Evolutionary conservation across 2,797 vertebrate species (phyloP).

Genomic region (Novumbra hubbsi): DNA sequence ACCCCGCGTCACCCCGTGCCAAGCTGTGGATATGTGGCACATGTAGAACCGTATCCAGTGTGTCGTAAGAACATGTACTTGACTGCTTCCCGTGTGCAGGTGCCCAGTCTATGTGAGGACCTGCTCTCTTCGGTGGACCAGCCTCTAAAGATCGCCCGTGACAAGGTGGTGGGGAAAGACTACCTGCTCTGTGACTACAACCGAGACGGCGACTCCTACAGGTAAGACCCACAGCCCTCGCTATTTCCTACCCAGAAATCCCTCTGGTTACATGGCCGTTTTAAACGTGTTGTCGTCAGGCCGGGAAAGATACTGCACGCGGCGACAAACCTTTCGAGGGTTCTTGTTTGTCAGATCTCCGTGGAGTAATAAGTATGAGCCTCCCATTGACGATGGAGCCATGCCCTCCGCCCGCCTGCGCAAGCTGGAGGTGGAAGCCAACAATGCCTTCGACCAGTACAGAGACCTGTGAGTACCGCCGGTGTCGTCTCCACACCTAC

Average conservation of each 20-base stretch:
- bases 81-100: conserved; percentile 65
- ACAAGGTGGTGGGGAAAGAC: conserved; percentile 97
- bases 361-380: conserved; percentile 99
- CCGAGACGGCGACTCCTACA: conserved; percentile 97
- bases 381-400: conserved; percentile 95
- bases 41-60: not conserved
- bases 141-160: conserved; percentile 97
- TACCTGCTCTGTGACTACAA: conserved; percentile 99
- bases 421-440: conserved; percentile 98
- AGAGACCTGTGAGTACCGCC: conserved; percentile 92
- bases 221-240: conserved; percentile 66
- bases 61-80: not conserved
- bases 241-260: not conserved
- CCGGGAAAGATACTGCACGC: not conserved
- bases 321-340: not conserved
- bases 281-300: not conserved
- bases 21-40: not conserved
- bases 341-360: conserved; percentile 81
- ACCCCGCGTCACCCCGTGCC: too few species aligned
- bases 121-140: conserved; percentile 98
- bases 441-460: conserved; percentile 99
- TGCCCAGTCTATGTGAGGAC: conserved; percentile 95
- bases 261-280: not conserved
- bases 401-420: conserved; percentile 97
- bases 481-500: not conserved